phyloP scores from a whole-genome alignment of 2,888 invertebrate genomes.

The Terebella lapidaria region DNA sequence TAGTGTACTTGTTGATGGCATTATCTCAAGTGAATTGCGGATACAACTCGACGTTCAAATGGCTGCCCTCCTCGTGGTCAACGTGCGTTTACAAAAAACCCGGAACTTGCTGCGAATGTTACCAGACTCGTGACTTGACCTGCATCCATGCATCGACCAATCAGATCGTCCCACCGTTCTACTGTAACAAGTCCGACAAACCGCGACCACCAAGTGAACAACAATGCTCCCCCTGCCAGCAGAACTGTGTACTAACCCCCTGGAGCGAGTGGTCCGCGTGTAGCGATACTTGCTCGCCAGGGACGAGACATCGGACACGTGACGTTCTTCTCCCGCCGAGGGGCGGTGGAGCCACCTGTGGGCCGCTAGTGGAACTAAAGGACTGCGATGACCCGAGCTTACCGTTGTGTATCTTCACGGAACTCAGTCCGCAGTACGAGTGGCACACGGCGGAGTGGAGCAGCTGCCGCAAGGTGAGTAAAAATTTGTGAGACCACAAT shows the following conservation, averaged over 20 bases:
- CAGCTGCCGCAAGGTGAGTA: conserved; percentile 2
- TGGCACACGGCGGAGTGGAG: conserved; percentile 1
- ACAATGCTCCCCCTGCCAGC: conserved; percentile 15
- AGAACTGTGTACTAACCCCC: conserved; percentile 13
- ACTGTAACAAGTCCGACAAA: conserved; percentile 10
- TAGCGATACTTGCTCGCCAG: conserved; percentile 11
- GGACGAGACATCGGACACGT: conserved; percentile 7
- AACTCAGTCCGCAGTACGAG: neutral
- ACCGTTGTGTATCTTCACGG: neutral
- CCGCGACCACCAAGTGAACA: conserved; percentile 5
- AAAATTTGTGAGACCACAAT: neutral
- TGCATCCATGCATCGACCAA: neutral
- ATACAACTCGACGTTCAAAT: conserved; percentile 8
- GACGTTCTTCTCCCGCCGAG: conserved; percentile 7
- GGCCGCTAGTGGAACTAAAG: conserved; percentile 9
- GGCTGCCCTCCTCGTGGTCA: conserved; percentile 6
- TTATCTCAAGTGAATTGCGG: too few relatives aligned
- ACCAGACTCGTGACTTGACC: conserved; percentile 3
- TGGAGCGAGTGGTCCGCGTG: conserved; percentile 19
- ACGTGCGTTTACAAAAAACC: conserved; percentile 7
- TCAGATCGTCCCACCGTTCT: conserved; percentile 9
- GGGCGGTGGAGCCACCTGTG: conserved; percentile 7
- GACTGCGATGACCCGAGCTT: conserved; percentile 5
- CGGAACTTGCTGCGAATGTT: conserved; percentile 10
- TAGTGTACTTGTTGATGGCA: too few relatives aligned